Percentiles rank a stretch among this genome's conserved stretches.
Evolutionary conservation across 2,797 vertebrate species (phyloP).

Genomic region (Bradypodion pumilum): DNA sequence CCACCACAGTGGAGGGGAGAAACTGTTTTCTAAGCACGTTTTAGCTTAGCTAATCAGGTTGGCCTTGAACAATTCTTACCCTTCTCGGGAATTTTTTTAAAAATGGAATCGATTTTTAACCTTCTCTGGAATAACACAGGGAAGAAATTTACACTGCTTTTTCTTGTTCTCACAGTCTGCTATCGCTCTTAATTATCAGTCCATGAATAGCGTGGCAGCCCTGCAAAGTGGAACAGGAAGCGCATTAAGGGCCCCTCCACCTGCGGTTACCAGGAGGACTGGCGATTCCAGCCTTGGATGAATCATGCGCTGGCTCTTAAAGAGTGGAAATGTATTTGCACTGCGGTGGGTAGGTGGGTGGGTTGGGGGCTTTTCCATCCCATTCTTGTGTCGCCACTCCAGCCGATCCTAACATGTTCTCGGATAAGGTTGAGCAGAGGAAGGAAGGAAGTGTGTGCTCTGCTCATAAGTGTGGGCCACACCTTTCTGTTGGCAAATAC

Average conservation of each 20-base stretch:
- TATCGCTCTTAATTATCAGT: not conserved
- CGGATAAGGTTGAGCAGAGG: not conserved
- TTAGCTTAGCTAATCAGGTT: too few relatives aligned
- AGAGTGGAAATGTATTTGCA: not conserved
- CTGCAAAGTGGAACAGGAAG: not conserved
- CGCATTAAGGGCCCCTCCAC: rapidly evolving
- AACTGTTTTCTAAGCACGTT: too few relatives aligned
- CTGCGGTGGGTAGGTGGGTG: not conserved
- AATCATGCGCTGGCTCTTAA: not conserved
- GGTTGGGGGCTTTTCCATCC: not conserved
- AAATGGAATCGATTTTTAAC: not conserved
- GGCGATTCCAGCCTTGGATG: not conserved
- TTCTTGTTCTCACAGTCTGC: not conserved
- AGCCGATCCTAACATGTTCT: not conserved
- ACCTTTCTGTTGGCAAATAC: not conserved
- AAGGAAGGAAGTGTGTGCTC: not conserved
- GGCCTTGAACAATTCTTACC: not conserved
- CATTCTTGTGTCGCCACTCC: not conserved
- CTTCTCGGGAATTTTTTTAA: too few relatives aligned
- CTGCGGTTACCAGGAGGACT: too few relatives aligned
- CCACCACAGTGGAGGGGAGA: not conserved
- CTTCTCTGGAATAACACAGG: not conserved
- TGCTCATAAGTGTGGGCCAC: not conserved
- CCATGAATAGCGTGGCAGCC: not conserved
- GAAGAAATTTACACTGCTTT: not conserved